phyloP scores from a whole-genome alignment of 2,888 invertebrate genomes.

The Dichetophora obliterata region DNA sequence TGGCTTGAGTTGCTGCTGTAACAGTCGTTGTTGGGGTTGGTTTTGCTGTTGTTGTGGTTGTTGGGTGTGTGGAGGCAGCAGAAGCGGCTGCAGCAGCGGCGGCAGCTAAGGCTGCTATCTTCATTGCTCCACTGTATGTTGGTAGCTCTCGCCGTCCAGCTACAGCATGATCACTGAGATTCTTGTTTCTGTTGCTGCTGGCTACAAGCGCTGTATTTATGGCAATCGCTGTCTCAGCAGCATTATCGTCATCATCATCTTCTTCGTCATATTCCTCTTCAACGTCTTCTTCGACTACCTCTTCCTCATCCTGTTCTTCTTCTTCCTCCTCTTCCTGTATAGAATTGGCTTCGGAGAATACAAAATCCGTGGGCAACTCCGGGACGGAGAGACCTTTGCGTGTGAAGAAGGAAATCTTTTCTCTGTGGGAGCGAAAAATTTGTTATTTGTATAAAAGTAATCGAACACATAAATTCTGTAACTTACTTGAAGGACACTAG shows the following conservation, averaged over 20 bases:
- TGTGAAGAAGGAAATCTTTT: slow-evolving; percentile 97
- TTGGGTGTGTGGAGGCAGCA: slow-evolving; percentile 42
- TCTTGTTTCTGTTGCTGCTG: slow-evolving; percentile 68
- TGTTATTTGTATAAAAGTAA: too few species aligned
- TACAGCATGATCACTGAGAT: slow-evolving; percentile 62
- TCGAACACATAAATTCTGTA: neutral
- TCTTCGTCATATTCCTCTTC: slow-evolving; percentile 59
- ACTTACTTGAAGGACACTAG: slow-evolving; percentile 92
- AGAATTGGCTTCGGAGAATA: slow-evolving; percentile 69
- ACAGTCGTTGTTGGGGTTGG: slow-evolving; percentile 43
- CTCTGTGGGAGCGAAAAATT: slow-evolving; percentile 74
- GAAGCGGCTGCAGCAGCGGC: slow-evolving; percentile 46
- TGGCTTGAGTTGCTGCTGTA: slow-evolving; percentile 10
- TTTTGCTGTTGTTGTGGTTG: slow-evolving; percentile 34
- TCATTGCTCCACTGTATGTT: slow-evolving; percentile 48
- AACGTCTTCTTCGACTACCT: slow-evolving; percentile 53
- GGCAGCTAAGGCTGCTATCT: slow-evolving; percentile 39
- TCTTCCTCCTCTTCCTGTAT: slow-evolving; percentile 64
- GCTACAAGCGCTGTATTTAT: slow-evolving; percentile 67
- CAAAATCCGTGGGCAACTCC: slow-evolving; percentile 77
- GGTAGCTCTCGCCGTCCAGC: slow-evolving; percentile 47
- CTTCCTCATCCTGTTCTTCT: slow-evolving; percentile 58
- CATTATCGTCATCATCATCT: slow-evolving; percentile 59
- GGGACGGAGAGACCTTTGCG: slow-evolving; percentile 83
- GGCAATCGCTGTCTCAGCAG: slow-evolving; percentile 63